Conservation (phyloP, 1,140 invertebrate genomes). For the Melitaea cinxia region DNA sequence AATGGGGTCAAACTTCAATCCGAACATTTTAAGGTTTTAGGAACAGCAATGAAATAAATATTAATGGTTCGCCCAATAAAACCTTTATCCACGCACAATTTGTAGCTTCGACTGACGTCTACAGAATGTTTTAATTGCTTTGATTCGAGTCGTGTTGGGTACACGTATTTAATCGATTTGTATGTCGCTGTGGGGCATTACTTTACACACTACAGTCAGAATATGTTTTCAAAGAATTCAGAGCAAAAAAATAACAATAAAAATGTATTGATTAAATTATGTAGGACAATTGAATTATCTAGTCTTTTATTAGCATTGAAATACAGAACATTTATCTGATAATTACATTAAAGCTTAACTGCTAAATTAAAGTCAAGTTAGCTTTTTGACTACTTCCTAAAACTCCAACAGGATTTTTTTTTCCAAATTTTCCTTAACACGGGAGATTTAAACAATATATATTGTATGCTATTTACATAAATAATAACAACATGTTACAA, state of each 20-base stretch:
- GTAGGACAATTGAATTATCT: neutral
- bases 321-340: too few relatives aligned
- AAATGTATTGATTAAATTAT: neutral
- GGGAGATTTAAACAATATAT: too few relatives aligned
- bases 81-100: slow-evolving; percentile 62
- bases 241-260: neutral
- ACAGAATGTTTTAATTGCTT: slow-evolving; percentile 34
- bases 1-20: slow-evolving; percentile 18
- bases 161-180: slow-evolving; percentile 23
- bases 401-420: too few relatives aligned
- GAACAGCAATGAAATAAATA: slow-evolving; percentile 52
- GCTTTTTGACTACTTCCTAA: too few relatives aligned
- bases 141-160: slow-evolving; percentile 29
- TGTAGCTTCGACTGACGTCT: slow-evolving; percentile 33
- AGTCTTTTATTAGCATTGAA: neutral
- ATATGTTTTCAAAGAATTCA: neutral
- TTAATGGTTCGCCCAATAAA: slow-evolving; percentile 57
- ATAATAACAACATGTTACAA: neutral
- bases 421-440: too few relatives aligned
- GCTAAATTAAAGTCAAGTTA: too few relatives aligned
- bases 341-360: too few relatives aligned
- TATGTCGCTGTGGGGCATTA: slow-evolving; percentile 2
- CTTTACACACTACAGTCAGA: neutral
- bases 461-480: neutral
- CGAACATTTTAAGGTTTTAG: slow-evolving; percentile 41